Conservation (phyloP, 2,888 invertebrate genomes). For the Perithous albicinctus region DNA sequence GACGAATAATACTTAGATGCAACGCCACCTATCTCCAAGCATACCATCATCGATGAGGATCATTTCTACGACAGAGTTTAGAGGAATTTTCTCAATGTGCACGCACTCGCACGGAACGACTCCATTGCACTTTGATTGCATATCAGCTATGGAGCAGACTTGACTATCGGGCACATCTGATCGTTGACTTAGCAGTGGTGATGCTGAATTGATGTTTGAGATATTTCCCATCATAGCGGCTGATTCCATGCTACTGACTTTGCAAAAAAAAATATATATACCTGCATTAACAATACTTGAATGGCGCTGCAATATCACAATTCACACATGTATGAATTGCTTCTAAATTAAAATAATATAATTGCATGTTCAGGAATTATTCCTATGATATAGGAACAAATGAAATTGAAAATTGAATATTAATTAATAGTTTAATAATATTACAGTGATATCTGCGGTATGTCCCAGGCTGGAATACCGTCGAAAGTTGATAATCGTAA, state of each 20-base stretch:
- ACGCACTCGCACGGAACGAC: slow-evolving; percentile 84
- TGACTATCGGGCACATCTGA: slow-evolving; percentile 90
- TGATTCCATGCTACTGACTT: slow-evolving; percentile 86
- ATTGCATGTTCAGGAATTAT: too few species aligned
- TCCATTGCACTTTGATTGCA: slow-evolving; percentile 78
- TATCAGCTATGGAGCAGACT: slow-evolving; percentile 93
- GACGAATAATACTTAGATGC: not conserved
- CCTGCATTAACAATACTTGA: too few species aligned
- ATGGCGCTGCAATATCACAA: too few species aligned
- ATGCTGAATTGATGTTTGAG: slow-evolving; percentile 90
- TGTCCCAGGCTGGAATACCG: slow-evolving; percentile 89
- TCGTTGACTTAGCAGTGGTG: slow-evolving; percentile 93
- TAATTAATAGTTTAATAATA: slow-evolving; percentile 37
- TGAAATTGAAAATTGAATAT: too few species aligned
- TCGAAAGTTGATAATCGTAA: slow-evolving; percentile 90
- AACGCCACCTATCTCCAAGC: not conserved
- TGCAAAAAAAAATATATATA: not conserved
- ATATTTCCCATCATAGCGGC: slow-evolving; percentile 91
- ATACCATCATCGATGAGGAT: slow-evolving; percentile 94
- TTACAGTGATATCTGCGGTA: slow-evolving; percentile 91
- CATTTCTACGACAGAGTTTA: slow-evolving; percentile 94
- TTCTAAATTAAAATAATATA: too few species aligned
- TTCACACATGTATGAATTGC: too few species aligned
- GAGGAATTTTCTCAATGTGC: slow-evolving; percentile 88
- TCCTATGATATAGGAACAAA: too few species aligned